These are phyloP conservation scores for Epirrhoe alternata DNA, from an alignment of 2,888 invertebrate species.

Conservation along the genomic window DNA sequence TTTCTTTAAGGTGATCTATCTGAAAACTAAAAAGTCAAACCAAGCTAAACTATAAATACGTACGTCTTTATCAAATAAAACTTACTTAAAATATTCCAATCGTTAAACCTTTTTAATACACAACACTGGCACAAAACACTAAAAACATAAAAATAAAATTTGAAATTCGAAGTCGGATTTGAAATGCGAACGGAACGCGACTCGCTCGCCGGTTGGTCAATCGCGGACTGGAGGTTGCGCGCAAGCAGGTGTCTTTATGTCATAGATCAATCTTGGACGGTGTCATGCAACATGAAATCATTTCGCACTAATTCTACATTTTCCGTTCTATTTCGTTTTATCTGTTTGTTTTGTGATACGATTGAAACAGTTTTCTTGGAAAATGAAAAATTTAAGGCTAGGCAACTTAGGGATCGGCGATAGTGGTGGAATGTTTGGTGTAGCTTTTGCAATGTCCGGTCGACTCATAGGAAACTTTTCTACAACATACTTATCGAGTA, in stretches of 20 bases:
- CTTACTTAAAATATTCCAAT: constrained; percentile 22
- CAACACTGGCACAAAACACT: constrained; percentile 19
- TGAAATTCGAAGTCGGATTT: constrained; percentile 24
- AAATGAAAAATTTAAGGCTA: constrained; percentile 29
- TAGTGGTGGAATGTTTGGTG: constrained; percentile 29
- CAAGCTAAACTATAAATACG: not conserved
- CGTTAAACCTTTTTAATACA: constrained; percentile 1
- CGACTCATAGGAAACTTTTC: constrained; percentile 16
- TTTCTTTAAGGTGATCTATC: too few species aligned
- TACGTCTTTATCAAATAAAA: not conserved
- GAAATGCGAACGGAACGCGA: constrained; percentile 36
- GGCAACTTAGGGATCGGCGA: constrained; percentile 34
- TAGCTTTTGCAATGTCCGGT: constrained; percentile 30
- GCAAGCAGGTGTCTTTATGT: constrained; percentile 64
- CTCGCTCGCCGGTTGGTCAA: constrained; percentile 39
- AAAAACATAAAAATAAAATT: constrained; percentile 16
- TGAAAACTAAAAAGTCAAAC: too few species aligned
- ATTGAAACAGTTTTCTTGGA: constrained; percentile 39
- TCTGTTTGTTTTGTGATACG: constrained; percentile 38
- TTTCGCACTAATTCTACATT: constrained; percentile 28
- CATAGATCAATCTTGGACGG: constrained; percentile 63
- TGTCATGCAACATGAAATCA: constrained; percentile 53
- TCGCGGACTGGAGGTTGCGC: constrained; percentile 55
- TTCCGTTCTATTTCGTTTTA: constrained; percentile 38
- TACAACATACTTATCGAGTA: constrained; percentile 13